Conservation (phyloP, 2,888 invertebrate species). For the Cheilosia pagana region DNA sequence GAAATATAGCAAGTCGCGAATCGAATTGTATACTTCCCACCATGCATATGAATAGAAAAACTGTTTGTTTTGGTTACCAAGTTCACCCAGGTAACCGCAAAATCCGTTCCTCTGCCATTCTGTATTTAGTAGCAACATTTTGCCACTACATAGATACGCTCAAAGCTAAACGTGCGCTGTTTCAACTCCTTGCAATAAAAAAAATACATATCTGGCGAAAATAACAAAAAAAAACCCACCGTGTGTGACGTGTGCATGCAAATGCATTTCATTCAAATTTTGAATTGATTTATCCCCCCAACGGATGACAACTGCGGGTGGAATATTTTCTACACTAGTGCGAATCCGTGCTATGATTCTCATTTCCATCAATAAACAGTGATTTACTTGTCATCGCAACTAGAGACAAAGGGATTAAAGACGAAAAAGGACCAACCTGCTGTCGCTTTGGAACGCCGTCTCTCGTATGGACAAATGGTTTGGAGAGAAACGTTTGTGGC, state of each 20-base stretch:
- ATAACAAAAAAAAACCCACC: conserved; percentile 7
- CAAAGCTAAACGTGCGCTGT: conserved; percentile 44
- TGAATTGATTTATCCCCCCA: conserved; percentile 52
- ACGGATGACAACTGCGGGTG: conserved; percentile 26
- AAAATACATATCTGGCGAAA: conserved; percentile 2
- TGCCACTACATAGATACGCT: conserved; percentile 40
- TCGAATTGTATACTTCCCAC: conserved; percentile 31
- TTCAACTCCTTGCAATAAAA: conserved; percentile 24
- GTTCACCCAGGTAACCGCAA: conserved; percentile 76
- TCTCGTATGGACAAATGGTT: conserved; percentile 95
- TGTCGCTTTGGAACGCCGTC: conserved; percentile 41
- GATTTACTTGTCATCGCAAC: conserved; percentile 27
- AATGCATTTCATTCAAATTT: conserved; percentile 44
- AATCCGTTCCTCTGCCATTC: conserved; percentile 67
- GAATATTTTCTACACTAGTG: conserved; percentile 8
- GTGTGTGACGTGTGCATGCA: conserved; percentile 19
- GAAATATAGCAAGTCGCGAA: conserved; percentile 16
- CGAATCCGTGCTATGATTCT: conserved; percentile 31
- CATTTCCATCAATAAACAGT: conserved; percentile 36
- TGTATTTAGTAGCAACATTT: conserved; percentile 51
- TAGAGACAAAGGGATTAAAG: background rate
- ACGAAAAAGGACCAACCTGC: background rate
- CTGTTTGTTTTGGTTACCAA: conserved; percentile 76
- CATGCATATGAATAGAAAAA: conserved; percentile 27
- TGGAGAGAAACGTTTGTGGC: conserved; percentile 95